Conservation (phyloP, 2,797 vertebrate genomes). For the Argyrosomus regius region DNA sequence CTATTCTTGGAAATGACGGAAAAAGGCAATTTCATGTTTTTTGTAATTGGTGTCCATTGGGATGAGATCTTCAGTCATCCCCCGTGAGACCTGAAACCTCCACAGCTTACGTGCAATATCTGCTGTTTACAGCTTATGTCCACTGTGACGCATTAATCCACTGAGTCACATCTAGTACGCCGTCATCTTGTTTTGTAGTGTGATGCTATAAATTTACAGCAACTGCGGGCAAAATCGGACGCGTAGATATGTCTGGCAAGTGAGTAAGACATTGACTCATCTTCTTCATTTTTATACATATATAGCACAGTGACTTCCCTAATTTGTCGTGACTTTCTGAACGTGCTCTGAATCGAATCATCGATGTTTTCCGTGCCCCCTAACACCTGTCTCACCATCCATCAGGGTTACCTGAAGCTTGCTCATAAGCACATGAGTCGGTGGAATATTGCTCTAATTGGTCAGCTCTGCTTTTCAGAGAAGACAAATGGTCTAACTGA, state of each 20-base stretch:
- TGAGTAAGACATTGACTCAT: conserved; percentile 11
- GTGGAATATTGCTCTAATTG: conserved; percentile 55
- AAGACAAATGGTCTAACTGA: conserved; percentile 31
- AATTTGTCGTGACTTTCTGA: conserved; percentile 16
- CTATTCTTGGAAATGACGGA: conserved; percentile 13
- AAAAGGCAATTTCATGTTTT: conserved; percentile 29
- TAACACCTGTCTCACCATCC: conserved; percentile 17
- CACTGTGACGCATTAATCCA: background rate
- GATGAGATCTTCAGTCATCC: conserved; percentile 29
- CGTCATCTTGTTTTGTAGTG: background rate
- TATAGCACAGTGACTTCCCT: background rate
- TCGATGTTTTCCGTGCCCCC: conserved; percentile 14
- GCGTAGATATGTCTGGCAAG: background rate
- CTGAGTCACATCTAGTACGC: conserved; percentile 29
- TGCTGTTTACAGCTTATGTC: conserved; percentile 1
- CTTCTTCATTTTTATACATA: background rate
- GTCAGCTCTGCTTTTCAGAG: conserved; percentile 39
- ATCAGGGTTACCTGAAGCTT: conserved; percentile 42
- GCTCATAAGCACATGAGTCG: conserved; percentile 47
- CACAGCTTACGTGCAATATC: conserved; percentile 1
- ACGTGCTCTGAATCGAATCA: conserved; percentile 31
- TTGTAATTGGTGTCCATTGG: conserved; percentile 33
- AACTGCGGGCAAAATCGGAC: background rate
- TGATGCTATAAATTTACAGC: background rate
- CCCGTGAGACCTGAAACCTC: conserved; percentile 21